Evolutionary conservation across 1,140 invertebrate species (phyloP), one percentile per base, ranked within the genome.

Genomic region (Diachasma alloeum): DNA sequence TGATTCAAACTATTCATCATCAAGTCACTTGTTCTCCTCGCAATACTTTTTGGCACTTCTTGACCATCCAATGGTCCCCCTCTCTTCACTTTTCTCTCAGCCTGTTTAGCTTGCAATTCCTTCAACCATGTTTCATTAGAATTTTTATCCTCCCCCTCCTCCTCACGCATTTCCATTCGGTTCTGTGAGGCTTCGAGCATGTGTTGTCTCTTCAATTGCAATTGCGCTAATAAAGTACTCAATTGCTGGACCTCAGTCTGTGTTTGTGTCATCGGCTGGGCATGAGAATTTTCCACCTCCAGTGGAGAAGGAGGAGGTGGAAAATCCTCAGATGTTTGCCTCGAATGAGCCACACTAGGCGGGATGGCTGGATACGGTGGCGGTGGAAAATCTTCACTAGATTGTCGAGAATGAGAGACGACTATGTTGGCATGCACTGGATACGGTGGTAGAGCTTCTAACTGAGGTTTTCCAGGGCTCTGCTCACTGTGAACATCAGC

Each of bases 361-460:
- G n/a, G n/a, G n/a, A 95, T 93, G 48, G 95, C 90, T 4, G 94
- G 93, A 0, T 95, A 93, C 1, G 96, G 96, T 39, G 96, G 96
- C 22, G 95, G 95, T 42, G 95, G 96, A 81, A 97, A 97, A 80
- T 97, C 96, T 88, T 96, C 95, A 88, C 95, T 96, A 0, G 94
- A 92, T 87, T 97, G 95, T 73, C 95, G 91, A 0, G 95, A 96
- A 84, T 97, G 95, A 42, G 93, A 92, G 5, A 86, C 80, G 70
- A 85, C 31, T 31, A 6, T 46, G 31, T 71, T 71, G 0, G 78
- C 83, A 74, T 85, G 89, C 63, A 87, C 87, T 0, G 86, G 88
- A 83, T 86, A 91, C 53, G 87, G 87, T 44, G 88, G 87, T 22
- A 87, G 63, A 0, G 83, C 72, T 11, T 87, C 88, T 0, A 67